Evolutionary conservation across 2,888 invertebrate genomes (phyloP), one percentile per base, ranked within the genome.

Genomic region (Dromius quadrimaculatus): DNA sequence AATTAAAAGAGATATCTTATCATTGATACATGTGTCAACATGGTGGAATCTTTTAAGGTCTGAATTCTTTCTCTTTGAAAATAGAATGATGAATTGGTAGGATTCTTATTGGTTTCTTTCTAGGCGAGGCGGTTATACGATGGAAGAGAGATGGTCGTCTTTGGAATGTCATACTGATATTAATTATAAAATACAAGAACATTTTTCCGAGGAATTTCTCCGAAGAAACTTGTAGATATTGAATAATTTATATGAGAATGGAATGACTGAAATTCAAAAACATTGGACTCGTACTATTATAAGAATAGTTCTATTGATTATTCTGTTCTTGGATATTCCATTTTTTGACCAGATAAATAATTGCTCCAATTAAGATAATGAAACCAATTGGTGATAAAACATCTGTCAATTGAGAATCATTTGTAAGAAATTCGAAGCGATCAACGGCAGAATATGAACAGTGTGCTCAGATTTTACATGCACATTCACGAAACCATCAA

Each of bases 1-100:
- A 61, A 61, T 38, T 61, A 20, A 38, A 36, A 19, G 17, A 15
- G 19, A 38, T 15, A 15, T 34, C 20, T 19, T 28, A 38, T 61
- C 38, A 61, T 36, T 38, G 61, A 61, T 61, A 38, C 36, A 20
- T 61, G 38, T 61, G 38, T 61, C 61, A 61, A 61, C 61, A 28
- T 34, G 61, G n/a, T 61, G 17, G 45, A 13, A 38, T 61, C 38
- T 36, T 61, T 19, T 15, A 9, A 61, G 15, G 11, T 38, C 38
- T 61, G 4, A 9, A 54, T 28, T 23, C 28, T 23, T 23, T 23
- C 22, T 17, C 11, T 13, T 4, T 22, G 22, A 20, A 23, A 54
- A 54, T 23, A 54, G 8, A n/a, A 54, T 23, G 23, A 23, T 23
- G 23, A 6, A 54, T 54, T 20, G 20, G n/a, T 50, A 15, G 4